Percentiles rank a stretch among this genome's conserved stretches.
These are phyloP conservation scores for Odontophorus gujanensis DNA, from an alignment of 2,113 vertebrate species.

Conservation along the genomic window DNA sequence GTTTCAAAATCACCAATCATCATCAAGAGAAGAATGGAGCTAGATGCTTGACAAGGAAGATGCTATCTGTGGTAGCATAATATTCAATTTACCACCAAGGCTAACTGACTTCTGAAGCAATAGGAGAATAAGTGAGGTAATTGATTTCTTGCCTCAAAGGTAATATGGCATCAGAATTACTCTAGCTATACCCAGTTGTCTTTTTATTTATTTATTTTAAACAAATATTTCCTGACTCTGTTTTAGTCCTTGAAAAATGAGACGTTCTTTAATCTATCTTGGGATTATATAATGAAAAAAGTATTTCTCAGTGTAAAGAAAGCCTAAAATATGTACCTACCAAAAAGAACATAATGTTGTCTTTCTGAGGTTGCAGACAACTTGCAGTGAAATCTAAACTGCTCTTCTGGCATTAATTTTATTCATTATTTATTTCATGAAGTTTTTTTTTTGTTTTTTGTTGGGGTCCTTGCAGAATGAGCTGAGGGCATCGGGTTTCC, in stretches of 20 bases:
- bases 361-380: background rate
- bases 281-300: background rate
- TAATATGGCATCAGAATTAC: constrained; percentile 44
- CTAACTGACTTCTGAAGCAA: constrained; percentile 38
- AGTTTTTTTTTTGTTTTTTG: background rate
- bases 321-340: background rate
- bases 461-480: background rate
- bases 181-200: background rate
- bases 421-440: background rate
- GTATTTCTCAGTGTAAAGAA: background rate
- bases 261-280: background rate
- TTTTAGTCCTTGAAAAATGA: background rate
- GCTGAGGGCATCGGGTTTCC: constrained; percentile 43
- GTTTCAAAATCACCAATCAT: constrained; percentile 72
- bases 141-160: constrained; percentile 57
- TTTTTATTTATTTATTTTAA: background rate
- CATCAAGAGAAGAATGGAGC: constrained; percentile 64
- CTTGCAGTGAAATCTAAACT: background rate
- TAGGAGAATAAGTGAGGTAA: constrained; percentile 36
- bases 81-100: constrained; percentile 68
- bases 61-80: constrained; percentile 21
- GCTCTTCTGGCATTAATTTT: background rate
- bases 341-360: background rate
- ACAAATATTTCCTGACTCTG: background rate
- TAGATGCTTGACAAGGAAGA: constrained; percentile 64